phyloP scores from a whole-genome alignment of 1,140 invertebrate genomes.

The Microplitis demolitor region DNA sequence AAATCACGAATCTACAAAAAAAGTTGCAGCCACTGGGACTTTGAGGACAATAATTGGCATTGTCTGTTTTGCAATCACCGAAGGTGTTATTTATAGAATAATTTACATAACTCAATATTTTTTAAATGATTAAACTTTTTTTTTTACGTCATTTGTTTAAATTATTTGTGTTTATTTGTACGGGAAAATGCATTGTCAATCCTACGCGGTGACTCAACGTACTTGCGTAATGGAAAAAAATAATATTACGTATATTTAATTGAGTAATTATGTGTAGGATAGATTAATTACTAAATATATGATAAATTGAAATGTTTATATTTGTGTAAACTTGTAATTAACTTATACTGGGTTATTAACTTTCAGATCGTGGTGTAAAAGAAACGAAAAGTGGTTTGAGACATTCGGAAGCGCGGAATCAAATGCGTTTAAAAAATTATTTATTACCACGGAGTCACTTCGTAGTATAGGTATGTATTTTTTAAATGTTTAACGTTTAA shows the following conservation, averaged over 20 bases:
- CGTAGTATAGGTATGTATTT: slow-evolving; percentile 42
- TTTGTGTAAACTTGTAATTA: neutral
- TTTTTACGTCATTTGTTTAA: neutral
- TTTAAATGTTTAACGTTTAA: neutral
- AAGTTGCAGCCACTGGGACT: slow-evolving; percentile 48
- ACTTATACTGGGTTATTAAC: slow-evolving; percentile 3
- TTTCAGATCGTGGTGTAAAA: slow-evolving; percentile 44
- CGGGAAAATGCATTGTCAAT: too few relatives aligned
- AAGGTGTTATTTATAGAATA: slow-evolving; percentile 40
- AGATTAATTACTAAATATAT: too few relatives aligned
- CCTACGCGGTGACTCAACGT: too few relatives aligned
- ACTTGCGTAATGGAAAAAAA: too few relatives aligned
- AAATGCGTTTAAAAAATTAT: slow-evolving; percentile 30
- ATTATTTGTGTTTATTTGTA: too few relatives aligned
- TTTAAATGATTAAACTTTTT: neutral
- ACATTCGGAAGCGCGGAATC: slow-evolving; percentile 35
- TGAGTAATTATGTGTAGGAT: too few relatives aligned
- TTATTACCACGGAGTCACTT: slow-evolving; percentile 43
- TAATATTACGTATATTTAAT: too few relatives aligned
- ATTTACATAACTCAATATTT: neutral
- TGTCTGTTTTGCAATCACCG: slow-evolving; percentile 54
- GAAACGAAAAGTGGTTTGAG: slow-evolving; percentile 44
- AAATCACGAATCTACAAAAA: slow-evolving; percentile 45
- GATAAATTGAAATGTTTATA: too few relatives aligned
- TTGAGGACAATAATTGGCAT: slow-evolving; percentile 41